Conservation (phyloP, 2,797 vertebrate species). For the Sebastes hubbsi region DNA sequence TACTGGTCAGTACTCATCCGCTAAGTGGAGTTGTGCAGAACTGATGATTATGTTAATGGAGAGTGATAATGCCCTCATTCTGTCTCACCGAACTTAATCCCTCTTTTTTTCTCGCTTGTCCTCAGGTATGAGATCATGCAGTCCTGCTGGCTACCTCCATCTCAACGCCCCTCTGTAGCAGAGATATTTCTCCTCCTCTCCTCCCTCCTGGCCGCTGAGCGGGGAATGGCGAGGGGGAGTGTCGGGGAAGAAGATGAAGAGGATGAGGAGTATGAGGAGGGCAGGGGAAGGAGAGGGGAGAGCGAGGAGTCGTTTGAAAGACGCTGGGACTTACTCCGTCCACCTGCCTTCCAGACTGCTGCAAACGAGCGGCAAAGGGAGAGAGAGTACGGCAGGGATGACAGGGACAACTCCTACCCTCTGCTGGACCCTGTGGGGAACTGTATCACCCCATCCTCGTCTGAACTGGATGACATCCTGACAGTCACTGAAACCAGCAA, state of each 20-base stretch:
- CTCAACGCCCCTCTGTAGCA: constrained; percentile 89
- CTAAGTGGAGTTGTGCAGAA: not conserved
- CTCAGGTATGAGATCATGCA: constrained; percentile 95
- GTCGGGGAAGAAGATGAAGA: constrained; percentile 85
- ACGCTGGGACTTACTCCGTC: constrained; percentile 89
- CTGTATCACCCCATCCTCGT: constrained; percentile 80
- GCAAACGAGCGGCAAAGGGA: constrained; percentile 82
- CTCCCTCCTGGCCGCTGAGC: constrained; percentile 87
- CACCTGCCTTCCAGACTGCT: constrained; percentile 79
- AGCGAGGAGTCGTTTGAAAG: constrained; percentile 89
- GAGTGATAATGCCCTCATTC: not conserved
- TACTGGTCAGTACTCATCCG: constrained; percentile 86
- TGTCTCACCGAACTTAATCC: constrained; percentile 5
- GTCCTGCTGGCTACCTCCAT: constrained; percentile 91
- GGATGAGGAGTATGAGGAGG: constrained; percentile 82
- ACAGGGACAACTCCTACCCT: constrained; percentile 85
- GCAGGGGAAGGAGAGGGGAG: constrained; percentile 82
- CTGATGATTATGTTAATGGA: not conserved
- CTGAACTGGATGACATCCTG: constrained; percentile 92
- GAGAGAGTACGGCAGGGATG: constrained; percentile 76
- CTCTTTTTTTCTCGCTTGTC: not conserved
- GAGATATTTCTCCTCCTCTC: constrained; percentile 93
- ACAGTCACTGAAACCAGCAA: constrained; percentile 94
- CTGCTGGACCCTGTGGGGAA: constrained; percentile 87
- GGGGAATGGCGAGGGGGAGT: constrained; percentile 77